Evolutionary conservation across 2,797 vertebrate species (phyloP).

Genomic region (Pelobates cultripes): DNA sequence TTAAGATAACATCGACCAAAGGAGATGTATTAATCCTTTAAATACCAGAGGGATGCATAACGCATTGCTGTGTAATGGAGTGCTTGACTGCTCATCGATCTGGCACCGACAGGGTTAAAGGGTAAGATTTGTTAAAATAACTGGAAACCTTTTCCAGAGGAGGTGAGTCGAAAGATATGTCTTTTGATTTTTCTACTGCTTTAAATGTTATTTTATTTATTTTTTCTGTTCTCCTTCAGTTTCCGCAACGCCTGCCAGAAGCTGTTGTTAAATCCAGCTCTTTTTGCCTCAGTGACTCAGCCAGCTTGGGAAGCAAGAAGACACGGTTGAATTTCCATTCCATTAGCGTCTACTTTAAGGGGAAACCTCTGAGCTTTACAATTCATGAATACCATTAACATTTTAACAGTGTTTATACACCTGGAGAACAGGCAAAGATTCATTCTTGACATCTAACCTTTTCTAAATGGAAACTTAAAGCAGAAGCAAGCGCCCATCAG

Average conservation of each 20-base stretch:
- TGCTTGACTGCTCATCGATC: background rate
- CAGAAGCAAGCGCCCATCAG: slow-evolving; percentile 49
- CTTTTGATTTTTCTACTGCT: slow-evolving; percentile 39
- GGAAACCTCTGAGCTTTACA: slow-evolving; percentile 56
- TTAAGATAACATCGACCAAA: slow-evolving; percentile 13
- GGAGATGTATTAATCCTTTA: background rate
- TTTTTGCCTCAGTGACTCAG: slow-evolving; percentile 54
- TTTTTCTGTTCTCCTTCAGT: slow-evolving; percentile 34
- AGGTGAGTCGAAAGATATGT: slow-evolving; percentile 32
- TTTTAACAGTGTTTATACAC: slow-evolving; percentile 57
- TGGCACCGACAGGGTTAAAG: slow-evolving; percentile 12
- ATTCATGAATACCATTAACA: slow-evolving; percentile 57
- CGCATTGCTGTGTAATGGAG: background rate
- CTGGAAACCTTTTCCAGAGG: slow-evolving; percentile 37
- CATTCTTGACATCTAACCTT: slow-evolving; percentile 55
- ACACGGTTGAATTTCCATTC: slow-evolving; percentile 57
- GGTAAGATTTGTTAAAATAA: slow-evolving; percentile 44
- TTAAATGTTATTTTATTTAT: slow-evolving; percentile 41
- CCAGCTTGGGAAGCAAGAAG: slow-evolving; percentile 46
- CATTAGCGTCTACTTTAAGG: slow-evolving; percentile 56
- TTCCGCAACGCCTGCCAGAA: slow-evolving; percentile 50
- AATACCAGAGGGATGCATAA: background rate
- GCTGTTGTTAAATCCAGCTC: slow-evolving; percentile 51
- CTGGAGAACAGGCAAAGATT: slow-evolving; percentile 53
- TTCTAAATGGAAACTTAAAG: slow-evolving; percentile 57